A percentile compares a stretch with the other conserved stretches of the same genome.
Conservation (phyloP, 2,797 vertebrate species). For the Manis pentadactyla region DNA sequence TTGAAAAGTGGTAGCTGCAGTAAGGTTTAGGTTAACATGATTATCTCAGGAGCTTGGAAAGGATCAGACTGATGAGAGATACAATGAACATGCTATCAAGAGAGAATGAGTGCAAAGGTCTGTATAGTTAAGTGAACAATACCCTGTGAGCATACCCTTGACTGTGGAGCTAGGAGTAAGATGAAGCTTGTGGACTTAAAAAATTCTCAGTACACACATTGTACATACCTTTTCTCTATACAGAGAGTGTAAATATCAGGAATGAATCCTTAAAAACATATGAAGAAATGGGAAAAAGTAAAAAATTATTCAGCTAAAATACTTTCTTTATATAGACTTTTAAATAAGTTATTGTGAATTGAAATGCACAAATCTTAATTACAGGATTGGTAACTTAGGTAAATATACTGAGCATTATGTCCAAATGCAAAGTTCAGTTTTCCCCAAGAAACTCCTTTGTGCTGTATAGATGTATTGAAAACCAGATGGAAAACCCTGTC, state of each 20-base stretch:
- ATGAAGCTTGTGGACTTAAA: neutral
- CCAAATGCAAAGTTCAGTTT: conserved; percentile 34
- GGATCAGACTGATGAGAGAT: neutral
- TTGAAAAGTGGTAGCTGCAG: neutral
- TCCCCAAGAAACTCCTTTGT: conserved; percentile 61
- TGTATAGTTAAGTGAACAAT: neutral
- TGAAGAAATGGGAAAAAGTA: neutral
- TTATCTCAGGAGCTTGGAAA: neutral
- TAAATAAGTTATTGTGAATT: neutral
- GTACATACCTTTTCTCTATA: neutral
- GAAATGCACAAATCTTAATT: neutral
- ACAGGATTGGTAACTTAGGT: neutral
- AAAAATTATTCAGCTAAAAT: conserved; percentile 9
- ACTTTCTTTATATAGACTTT: neutral
- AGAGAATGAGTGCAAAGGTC: neutral
- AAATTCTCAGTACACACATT: neutral
- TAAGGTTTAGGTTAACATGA: neutral
- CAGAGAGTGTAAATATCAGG: neutral
- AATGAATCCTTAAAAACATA: neutral
- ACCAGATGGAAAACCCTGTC: conserved; percentile 81
- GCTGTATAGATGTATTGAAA: conserved; percentile 59
- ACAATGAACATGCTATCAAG: neutral
- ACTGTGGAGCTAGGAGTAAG: neutral
- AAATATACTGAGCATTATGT: neutral
- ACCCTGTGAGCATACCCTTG: neutral